Percentiles rank a stretch among this genome's conserved stretches.
Evolutionary conservation across 1,140 invertebrate genomes (phyloP).

Genomic region (Probaryconus sp.): DNA sequence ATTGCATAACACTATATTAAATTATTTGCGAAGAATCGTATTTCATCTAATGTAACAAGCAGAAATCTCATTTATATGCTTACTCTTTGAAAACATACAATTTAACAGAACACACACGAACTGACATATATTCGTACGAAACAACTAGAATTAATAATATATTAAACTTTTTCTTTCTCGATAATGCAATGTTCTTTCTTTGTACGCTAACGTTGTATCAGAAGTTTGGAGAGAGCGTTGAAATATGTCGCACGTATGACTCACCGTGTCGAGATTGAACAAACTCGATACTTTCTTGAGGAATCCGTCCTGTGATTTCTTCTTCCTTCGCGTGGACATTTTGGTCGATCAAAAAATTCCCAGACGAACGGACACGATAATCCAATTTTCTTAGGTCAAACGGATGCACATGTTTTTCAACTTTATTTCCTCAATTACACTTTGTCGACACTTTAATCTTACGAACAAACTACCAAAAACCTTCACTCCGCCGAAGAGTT

Average conservation of each 20-base stretch:
- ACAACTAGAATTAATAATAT: too few species aligned
- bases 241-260: conserved; percentile 65
- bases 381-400: conserved; percentile 63
- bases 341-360: conserved; percentile 38
- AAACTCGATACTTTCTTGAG: conserved; percentile 91
- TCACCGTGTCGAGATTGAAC: conserved; percentile 91
- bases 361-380: conserved; percentile 57
- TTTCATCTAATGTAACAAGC: too few species aligned
- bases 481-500: conserved; percentile 9
- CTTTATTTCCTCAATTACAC: conserved; percentile 11
- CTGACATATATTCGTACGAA: too few species aligned
- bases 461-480: conserved; percentile 5
- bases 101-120: too few species aligned
- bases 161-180: too few species aligned
- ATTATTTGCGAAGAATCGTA: too few species aligned
- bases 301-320: conserved; percentile 85
- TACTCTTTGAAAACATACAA: too few species aligned
- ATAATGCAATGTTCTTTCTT: too few species aligned
- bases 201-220: too few species aligned
- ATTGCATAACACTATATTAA: too few species aligned
- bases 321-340: conserved; percentile 88
- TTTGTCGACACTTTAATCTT: conserved; percentile 3
- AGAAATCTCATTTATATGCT: too few species aligned
- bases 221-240: conserved; percentile 10
- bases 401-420: conserved; percentile 60